Base-by-base conservation (phyloP, 2,113 vertebrate genomes). In the Mirounga angustirostris region DNA sequence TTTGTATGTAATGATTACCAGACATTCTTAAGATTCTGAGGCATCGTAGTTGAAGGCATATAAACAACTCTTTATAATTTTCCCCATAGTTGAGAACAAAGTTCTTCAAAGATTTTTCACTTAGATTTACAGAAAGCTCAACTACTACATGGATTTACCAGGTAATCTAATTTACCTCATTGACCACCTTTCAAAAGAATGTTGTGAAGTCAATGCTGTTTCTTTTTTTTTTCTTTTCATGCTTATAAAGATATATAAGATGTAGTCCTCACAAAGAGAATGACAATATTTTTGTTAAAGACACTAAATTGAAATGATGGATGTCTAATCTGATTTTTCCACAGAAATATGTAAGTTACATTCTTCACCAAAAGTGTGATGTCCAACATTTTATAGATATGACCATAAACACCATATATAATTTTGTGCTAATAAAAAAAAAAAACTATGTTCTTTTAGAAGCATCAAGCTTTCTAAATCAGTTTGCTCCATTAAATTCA, bases 271-370 rank as follows among this genome's bases (percentile, higher is more conserved):
- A 91, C 33, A 63, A 18, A 78, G 43, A 43, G 73, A 85, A 82
- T 26, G 19, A 7, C 26, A 76, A 71, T 76, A 65, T 71, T 92
- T 94, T 83, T 90, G 22, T 80, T 95, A 89, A 94, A 95, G 30
- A 89, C 59, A 89, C 56, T 46, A 95, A 76, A 65, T 81, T 94
- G 56, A 96, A 95, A 81, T 67, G 76, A 89, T 76, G 43, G 83
- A 36, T 92, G 28, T 85, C 79, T 76, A 96, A 98, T 95, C 61
- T 80, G 61, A 96, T 96, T 98, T 97, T 96, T 74, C 33, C 73
- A 78, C 4, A 76, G 69, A 96, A 97, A 59, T 80, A 71, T 40
- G 63, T 59, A 91, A n/a, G 50, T 91, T 94, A 91, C 22, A 71
- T 40, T 90, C 43, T 12, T 96, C 24, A 56, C 5, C 21, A 46